Base-by-base conservation (phyloP, 2,797 vertebrate species). In the Eleutherodactylus coqui region DNA sequence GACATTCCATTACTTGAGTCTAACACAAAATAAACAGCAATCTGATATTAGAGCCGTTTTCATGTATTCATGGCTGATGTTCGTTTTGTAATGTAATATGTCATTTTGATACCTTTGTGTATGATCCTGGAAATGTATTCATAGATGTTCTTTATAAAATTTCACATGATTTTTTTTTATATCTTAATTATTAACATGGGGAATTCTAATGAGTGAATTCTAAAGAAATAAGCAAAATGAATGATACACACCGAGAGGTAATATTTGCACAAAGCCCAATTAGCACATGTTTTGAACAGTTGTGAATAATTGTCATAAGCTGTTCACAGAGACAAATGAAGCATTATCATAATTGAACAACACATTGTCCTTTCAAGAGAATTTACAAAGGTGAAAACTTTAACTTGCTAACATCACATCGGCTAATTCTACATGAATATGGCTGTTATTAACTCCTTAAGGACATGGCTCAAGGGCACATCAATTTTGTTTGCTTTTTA, bases 81-180 rank as follows among this genome's bases (percentile, higher is more conserved):
- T 69, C 47, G 72, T 89, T 82, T 55, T 85, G 88, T 87, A 73
- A 73, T 70, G 81, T 87, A 85, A 43, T 58, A 32, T 75, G 86
- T 79, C 81, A 83, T 73, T 79, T 62, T 79, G 62, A 83, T 79
- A 77, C 92, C 94, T 94, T 94, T 94, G 94, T 90, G 89, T 91
- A 93, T 94, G 94, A 93, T 93, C 91, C 88, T 91, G 93, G 93
- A 94, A 94, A 93, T 94, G 93, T 93, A 94, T 93, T 93, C 92
- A 91, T 90, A 92, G 89, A 76, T 91, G 75, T 93, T 93, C 93
- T 93, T 94, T 94, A 92, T 91, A 91, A 93, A 93, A 91, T 90
- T 91, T 91, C 89, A 90, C 88, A 92, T 90, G 90, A 93, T 91
- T 92, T 90, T 88, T 91, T 87, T 91, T 87, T 89, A 89, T 91